phyloP scores from a whole-genome alignment of 1,140 invertebrate genomes.

The Drosophila santomea region DNA sequence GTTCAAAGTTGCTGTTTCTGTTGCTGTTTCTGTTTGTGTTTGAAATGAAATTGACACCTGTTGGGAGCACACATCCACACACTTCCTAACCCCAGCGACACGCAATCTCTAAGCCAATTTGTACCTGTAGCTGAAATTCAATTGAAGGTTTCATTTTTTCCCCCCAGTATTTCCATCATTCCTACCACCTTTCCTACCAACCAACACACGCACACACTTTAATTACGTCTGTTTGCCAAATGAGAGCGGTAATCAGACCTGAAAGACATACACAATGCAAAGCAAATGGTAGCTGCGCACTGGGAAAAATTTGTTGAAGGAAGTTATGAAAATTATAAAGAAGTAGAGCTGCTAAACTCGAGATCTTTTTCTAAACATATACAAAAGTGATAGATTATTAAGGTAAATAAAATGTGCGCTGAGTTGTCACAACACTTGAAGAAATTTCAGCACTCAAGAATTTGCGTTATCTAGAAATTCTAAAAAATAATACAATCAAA shows the following conservation, averaged over 20 bases:
- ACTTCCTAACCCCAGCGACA: background rate
- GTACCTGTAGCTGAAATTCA: slow-evolving; percentile 75
- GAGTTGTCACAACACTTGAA: no score
- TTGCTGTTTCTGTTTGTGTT: slow-evolving; percentile 69
- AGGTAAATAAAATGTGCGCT: no score
- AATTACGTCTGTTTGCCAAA: slow-evolving; percentile 81
- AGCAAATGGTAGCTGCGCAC: slow-evolving; percentile 13
- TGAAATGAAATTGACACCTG: slow-evolving; percentile 79
- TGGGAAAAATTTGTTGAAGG: background rate
- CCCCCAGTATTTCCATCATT: background rate
- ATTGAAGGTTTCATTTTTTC: slow-evolving; percentile 65
- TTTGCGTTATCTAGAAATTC: no score
- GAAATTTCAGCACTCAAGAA: no score
- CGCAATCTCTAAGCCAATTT: slow-evolving; percentile 69
- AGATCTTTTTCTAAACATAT: no score
- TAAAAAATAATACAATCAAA: no score
- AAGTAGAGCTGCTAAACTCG: background rate
- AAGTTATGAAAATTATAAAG: no score
- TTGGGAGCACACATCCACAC: slow-evolving; percentile 47
- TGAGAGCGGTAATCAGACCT: slow-evolving; percentile 81
- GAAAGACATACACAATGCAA: slow-evolving; percentile 75
- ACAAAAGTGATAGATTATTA: background rate
- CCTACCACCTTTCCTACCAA: slow-evolving; percentile 11
- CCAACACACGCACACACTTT: slow-evolving; percentile 61
- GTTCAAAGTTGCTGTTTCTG: slow-evolving; percentile 58